A percentile compares a stretch with the other conserved stretches of the same genome.
Conservation (phyloP, 2,888 invertebrate genomes). For the Pteria penguin region DNA sequence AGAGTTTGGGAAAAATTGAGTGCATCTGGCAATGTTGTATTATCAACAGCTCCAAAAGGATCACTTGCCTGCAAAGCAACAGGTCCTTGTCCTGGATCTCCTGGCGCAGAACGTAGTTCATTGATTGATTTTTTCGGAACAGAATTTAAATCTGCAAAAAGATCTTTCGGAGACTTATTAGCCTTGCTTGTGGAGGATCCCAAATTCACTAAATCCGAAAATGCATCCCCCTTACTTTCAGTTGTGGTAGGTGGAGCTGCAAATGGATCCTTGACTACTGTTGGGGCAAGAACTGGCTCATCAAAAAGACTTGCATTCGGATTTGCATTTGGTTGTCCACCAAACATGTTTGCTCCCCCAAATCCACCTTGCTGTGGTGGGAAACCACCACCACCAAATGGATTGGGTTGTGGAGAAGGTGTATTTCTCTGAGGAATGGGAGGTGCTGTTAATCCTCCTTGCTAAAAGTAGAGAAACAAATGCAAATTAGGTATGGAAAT, state of each 20-base stretch:
- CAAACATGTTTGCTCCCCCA: constrained; percentile 12
- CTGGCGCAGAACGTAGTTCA: constrained; percentile 55
- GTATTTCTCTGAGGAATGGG: constrained; percentile 29
- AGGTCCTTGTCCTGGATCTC: constrained; percentile 37
- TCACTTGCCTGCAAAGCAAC: constrained; percentile 59
- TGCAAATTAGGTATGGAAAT: constrained; percentile 48
- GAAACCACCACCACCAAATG: constrained; percentile 19
- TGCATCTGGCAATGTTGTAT: constrained; percentile 33
- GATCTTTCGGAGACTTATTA: constrained; percentile 62
- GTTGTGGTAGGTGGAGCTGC: constrained; percentile 11
- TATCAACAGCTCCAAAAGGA: constrained; percentile 52
- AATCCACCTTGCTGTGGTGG: constrained; percentile 14
- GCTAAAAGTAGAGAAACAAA: neutral
- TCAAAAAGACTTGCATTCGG: constrained; percentile 36
- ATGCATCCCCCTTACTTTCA: constrained; percentile 48
- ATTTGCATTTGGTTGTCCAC: neutral
- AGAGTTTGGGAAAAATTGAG: constrained; percentile 29
- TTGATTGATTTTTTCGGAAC: constrained; percentile 67
- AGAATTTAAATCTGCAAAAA: constrained; percentile 62
- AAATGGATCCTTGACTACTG: constrained; percentile 43
- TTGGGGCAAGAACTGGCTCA: constrained; percentile 49
- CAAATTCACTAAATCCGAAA: constrained; percentile 65
- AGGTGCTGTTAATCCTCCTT: constrained; percentile 4
- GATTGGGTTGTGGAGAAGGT: constrained; percentile 16
- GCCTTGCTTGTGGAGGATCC: constrained; percentile 44